Conservation (phyloP, 2,113 vertebrate species). For the Helogale parvula region DNA sequence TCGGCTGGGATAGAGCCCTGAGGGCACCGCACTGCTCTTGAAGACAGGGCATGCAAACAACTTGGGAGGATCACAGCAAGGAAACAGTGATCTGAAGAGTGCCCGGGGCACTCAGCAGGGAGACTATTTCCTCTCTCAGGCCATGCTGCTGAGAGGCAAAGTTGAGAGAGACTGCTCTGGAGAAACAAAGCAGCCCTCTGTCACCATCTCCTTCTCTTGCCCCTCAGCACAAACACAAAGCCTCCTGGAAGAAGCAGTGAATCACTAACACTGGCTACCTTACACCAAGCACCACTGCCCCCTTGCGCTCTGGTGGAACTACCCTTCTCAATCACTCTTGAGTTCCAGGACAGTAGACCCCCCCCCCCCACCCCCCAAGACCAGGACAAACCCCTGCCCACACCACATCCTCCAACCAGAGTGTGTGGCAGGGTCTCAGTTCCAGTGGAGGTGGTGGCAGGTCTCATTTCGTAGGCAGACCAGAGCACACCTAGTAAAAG, state of each 20-base stretch:
- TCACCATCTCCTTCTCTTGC: not conserved
- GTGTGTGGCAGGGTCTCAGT: not conserved
- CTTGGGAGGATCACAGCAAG: not conserved
- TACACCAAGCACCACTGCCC: not conserved
- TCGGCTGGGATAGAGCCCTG: not conserved
- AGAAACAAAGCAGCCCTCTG: not conserved
- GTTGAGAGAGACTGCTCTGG: not conserved
- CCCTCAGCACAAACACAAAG: not conserved
- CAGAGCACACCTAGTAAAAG: not conserved
- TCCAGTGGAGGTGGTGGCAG: not conserved
- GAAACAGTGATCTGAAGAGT: not conserved
- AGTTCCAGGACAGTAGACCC: not conserved
- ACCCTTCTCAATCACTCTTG: not conserved
- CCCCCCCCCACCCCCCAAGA: not conserved
- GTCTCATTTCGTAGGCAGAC: not conserved
- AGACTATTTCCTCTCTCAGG: not conserved
- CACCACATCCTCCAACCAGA: not conserved
- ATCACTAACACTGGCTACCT: not conserved
- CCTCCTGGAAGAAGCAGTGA: not conserved
- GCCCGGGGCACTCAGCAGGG: not conserved
- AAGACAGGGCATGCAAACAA: not conserved
- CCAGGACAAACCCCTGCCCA: not conserved
- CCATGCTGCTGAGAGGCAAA: not conserved
- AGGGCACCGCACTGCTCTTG: not conserved
- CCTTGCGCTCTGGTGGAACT: not conserved